phyloP scores from a whole-genome alignment of 2,797 vertebrate species.

The Perodicticus potto region DNA sequence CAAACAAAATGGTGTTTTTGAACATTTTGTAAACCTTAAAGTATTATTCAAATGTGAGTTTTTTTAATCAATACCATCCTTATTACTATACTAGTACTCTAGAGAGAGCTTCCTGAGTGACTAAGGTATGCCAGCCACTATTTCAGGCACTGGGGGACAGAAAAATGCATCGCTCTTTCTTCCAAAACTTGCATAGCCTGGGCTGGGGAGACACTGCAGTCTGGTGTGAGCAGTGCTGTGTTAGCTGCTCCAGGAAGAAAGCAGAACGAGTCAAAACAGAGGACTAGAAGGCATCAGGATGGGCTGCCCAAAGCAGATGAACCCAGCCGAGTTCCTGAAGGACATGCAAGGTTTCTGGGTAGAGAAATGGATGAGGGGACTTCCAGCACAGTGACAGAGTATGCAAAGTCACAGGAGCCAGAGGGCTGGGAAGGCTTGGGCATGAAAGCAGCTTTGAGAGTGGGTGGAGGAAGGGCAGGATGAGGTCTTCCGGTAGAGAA shows the following conservation, averaged over 20 bases:
- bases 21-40: neutral
- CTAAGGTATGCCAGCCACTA: neutral
- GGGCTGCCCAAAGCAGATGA: neutral
- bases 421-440: neutral
- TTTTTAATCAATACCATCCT: neutral
- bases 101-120: neutral
- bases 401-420: neutral
- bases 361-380: neutral
- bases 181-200: neutral
- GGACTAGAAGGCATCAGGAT: neutral
- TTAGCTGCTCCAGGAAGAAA: neutral
- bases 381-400: neutral
- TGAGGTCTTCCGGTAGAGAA: neutral
- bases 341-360: neutral
- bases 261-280: neutral
- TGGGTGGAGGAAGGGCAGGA: rapidly evolving
- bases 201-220: neutral
- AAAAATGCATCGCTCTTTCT: neutral
- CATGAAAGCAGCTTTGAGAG: neutral
- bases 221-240: no score
- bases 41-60: neutral
- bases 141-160: neutral
- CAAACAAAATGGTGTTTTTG: neutral
- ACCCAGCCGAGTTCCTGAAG: neutral
- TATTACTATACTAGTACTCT: neutral